These are phyloP conservation scores for Trinectes maculatus DNA, from an alignment of 2,113 vertebrate genomes.

Conservation along the genomic window DNA sequence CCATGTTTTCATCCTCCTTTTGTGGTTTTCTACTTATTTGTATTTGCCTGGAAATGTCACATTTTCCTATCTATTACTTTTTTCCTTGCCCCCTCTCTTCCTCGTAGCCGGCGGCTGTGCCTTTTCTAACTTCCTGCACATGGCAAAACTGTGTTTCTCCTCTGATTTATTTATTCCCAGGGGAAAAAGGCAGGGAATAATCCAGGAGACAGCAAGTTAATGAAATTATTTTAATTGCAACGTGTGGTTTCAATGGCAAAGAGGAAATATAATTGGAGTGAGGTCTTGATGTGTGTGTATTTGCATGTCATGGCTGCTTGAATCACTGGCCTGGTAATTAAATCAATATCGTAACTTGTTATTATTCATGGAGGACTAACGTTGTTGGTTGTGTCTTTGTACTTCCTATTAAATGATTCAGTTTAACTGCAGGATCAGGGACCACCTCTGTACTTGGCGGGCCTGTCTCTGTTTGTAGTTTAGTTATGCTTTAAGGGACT, in stretches of 20 bases:
- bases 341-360: conserved; percentile 69
- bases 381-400: conserved; percentile 61
- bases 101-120: conserved; percentile 48
- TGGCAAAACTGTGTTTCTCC: conserved; percentile 23
- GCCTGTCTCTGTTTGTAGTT: conserved; percentile 32
- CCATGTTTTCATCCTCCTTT: conserved; percentile 19
- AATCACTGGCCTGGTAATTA: conserved; percentile 63
- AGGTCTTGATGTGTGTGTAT: conserved; percentile 37
- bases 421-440: conserved; percentile 32
- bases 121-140: conserved; percentile 55
- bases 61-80: conserved; percentile 61
- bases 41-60: conserved; percentile 58
- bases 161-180: conserved; percentile 47
- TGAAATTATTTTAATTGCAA: conserved; percentile 70
- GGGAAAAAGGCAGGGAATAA: conserved; percentile 19
- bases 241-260: conserved; percentile 51
- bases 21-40: conserved; percentile 28
- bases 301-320: conserved; percentile 33
- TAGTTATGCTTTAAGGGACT: conserved; percentile 29
- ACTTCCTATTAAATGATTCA: conserved; percentile 57
- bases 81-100: conserved; percentile 27
- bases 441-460: conserved; percentile 43
- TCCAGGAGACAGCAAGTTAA: conserved; percentile 49
- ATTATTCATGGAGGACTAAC: conserved; percentile 68
- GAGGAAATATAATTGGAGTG: conserved; percentile 65